Evolutionary conservation across 2,113 vertebrate genomes (phyloP).

Genomic region (Platysteira castanea): DNA sequence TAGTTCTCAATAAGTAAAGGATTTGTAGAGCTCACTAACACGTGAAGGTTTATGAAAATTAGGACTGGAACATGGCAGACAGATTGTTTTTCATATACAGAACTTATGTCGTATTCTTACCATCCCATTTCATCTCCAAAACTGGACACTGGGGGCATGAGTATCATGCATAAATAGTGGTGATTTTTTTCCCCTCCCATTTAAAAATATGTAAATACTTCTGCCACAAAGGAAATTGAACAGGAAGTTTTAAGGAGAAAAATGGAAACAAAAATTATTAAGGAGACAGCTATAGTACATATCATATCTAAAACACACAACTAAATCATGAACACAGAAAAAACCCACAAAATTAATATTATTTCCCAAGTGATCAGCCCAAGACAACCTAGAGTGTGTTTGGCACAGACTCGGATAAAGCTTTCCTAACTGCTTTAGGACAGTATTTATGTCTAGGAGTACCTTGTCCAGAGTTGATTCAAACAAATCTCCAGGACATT

Average conservation of each 20-base stretch:
- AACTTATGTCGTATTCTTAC: background rate
- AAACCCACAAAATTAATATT: background rate
- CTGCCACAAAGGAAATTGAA: background rate
- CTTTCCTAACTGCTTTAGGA: background rate
- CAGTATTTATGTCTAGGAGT: background rate
- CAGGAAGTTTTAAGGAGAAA: background rate
- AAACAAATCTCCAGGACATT: background rate
- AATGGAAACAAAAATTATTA: background rate
- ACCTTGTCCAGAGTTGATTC: background rate
- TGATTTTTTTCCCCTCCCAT: accelerated
- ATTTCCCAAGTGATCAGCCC: background rate
- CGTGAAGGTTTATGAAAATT: background rate
- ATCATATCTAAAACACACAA: background rate
- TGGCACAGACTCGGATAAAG: background rate
- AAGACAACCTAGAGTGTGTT: background rate
- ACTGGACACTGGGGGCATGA: background rate
- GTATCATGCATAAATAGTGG: background rate
- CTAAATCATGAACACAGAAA: background rate
- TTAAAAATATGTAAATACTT: background rate
- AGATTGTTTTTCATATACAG: background rate
- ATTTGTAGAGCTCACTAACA: background rate
- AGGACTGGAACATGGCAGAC: background rate
- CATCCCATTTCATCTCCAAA: background rate
- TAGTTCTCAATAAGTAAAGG: background rate
- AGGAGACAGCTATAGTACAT: accelerated